phyloP scores from a whole-genome alignment of 2,888 invertebrate species.

The Boloria euphrosyne region DNA sequence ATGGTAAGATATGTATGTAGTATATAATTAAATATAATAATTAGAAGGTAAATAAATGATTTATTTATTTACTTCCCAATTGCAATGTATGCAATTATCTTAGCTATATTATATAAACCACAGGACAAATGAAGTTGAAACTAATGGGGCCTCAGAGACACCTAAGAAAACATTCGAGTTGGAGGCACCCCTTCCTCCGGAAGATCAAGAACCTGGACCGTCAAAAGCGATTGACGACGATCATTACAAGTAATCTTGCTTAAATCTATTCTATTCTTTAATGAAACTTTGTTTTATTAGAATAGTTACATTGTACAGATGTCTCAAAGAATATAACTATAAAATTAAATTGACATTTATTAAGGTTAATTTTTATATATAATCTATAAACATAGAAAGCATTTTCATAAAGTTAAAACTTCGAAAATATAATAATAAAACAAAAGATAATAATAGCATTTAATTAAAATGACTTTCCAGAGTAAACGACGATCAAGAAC shows the following conservation, averaged over 20 bases:
- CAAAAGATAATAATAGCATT: neutral
- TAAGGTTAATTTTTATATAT: no score
- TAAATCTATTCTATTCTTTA: no score
- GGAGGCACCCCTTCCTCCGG: conserved; percentile 36
- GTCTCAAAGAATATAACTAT: neutral
- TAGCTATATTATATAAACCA: neutral
- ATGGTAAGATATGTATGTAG: no score
- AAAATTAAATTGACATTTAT: no score
- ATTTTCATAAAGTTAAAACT: neutral
- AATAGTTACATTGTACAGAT: neutral
- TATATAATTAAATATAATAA: no score
- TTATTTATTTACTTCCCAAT: no score
- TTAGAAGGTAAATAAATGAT: no score
- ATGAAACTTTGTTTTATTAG: no score
- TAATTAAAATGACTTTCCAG: conserved; percentile 48
- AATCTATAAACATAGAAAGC: no score
- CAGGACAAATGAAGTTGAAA: conserved; percentile 21
- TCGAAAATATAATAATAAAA: neutral
- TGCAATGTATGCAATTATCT: neutral
- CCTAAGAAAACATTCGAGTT: conserved; percentile 40
- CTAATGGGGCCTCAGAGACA: conserved; percentile 5
- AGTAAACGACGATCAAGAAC: conserved; percentile 71
- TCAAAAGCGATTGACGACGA: conserved; percentile 63
- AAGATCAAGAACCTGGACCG: conserved; percentile 59
- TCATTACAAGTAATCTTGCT: conserved; percentile 59